Base-by-base conservation (phyloP, 2,113 vertebrate genomes). In the Phylloscopus trochilus region DNA sequence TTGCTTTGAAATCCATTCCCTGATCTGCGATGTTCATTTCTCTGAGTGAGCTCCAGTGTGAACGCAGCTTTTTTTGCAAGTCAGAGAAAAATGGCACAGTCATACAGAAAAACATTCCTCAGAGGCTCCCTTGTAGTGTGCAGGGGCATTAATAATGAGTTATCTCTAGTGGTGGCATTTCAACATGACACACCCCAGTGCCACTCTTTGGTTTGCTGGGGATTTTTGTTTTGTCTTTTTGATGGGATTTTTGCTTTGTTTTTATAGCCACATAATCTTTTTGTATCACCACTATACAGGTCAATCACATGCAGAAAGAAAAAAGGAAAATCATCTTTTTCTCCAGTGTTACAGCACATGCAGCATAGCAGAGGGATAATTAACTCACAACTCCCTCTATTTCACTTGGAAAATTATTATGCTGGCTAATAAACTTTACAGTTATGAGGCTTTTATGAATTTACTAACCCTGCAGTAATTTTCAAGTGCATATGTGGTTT, bases 361-460 rank as follows among this genome's bases (percentile, higher is more conserved):
- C 13, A 73, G 33, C 58, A 47, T 5, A 64, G 26, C 4, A 16
- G 43, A 80, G 11, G 27, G 33, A 58, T 91, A 87, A 95, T 83
- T 79, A 82, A 91, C 66, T 85, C 62, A 24, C 43, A 69, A 30
- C 74, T 85, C 44, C 33, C 51, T n/a, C 35, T 56, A 7, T 46
- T 95, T 80, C 46, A 63, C 58, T 87, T 74, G 55, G 75, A 95
- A 94, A 95, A 92, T 90, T 62, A 90, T 72, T 79, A 66, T 62
- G 49, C 63, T 85, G n/a, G 44, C 94, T 83, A 92, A 91, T 91
- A 96, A 95, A 94, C 35, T 41, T 80, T 64, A 44, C 35, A 83
- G 82, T 85, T 95, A 83, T 14, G 43, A 82, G n/a, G 70, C 28
- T 92, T 94, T 84, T 84, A 92, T 39, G 74, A 92, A 89, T 46